Evolutionary conservation across 2,113 vertebrate genomes (phyloP), one percentile per base, ranked within the genome.

Genomic region (Castor canadensis): DNA sequence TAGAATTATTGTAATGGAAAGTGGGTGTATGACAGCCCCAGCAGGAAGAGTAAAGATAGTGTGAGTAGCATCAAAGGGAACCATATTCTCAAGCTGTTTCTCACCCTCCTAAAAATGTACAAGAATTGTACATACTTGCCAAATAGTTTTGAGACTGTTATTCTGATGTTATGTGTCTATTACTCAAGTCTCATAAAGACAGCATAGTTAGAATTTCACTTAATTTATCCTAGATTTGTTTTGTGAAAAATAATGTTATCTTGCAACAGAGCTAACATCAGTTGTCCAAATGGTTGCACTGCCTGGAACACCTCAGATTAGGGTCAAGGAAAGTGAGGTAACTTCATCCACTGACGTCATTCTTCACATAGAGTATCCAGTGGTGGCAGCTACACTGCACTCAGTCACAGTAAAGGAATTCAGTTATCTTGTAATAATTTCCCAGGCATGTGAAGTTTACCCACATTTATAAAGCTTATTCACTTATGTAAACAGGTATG

Each of bases 241-340:
- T 73, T 66, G 40, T 49, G 67, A 58, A 58, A 58, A 93, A 81
- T 83, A 86, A 77, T 45, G 86, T 79, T 54, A 73, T 54, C 9
- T 85, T 85, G 40, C 22, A 58, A 15, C 6, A n/a, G 71, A 90
- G 72, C 6, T 69, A n/a, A n/a, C n/a, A n/a, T n/a, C n/a, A n/a
- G n/a, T n/a, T n/a, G n/a, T n/a, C n/a, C n/a, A n/a, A n/a, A n/a
- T 19, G n/a, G 10, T 54, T 43, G 2, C 9, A 5, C 6, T 62
- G 54, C 43, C 15, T 77, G 60, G 32, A 56, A 69, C 32, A 10
- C 22, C 19, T 32, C 30, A 17, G 67, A 49, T 47, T 26, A 35
- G 10, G 16, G 1, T 77, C 43, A 66, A 19, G 9, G n/a, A 54
- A 94, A 12, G n/a, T 13, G 11, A 58, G 15, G 35, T 47, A 85